Evolutionary conservation across 2,797 vertebrate species (phyloP).

Genomic region (Clarias fuscus): DNA sequence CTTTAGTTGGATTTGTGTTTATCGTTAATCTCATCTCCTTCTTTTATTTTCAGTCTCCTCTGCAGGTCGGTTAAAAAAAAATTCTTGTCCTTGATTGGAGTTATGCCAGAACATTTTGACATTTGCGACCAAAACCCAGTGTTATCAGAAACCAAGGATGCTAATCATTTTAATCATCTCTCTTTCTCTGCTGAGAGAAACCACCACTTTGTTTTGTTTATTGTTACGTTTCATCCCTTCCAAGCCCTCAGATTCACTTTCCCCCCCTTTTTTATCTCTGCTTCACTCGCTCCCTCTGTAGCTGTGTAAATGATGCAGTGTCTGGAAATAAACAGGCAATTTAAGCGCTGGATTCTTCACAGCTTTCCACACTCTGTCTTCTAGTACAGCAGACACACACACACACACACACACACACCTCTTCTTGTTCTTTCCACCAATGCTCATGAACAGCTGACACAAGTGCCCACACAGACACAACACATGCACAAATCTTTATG

Average conservation of each 20-base stretch:
- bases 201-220: constrained; percentile 17
- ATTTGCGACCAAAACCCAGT: constrained; percentile 25
- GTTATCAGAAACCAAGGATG: constrained; percentile 21
- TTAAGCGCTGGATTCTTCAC: constrained; percentile 63
- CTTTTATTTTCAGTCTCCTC: constrained; percentile 25
- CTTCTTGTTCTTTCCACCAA: constrained; percentile 45
- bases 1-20: constrained; percentile 25
- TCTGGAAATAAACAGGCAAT: constrained; percentile 69
- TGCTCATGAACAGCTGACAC: constrained; percentile 50
- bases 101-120: constrained; percentile 37
- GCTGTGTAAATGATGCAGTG: constrained; percentile 63
- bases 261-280: constrained; percentile 45
- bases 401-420: neutral
- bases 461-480: constrained; percentile 23
- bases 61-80: neutral
- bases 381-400: constrained; percentile 1
- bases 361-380: constrained; percentile 42
- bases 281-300: constrained; percentile 39
- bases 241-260: constrained; percentile 20
- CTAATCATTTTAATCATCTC: constrained; percentile 37
- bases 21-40: constrained; percentile 36
- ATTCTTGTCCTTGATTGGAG: constrained; percentile 36
- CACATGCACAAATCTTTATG: constrained; percentile 12
- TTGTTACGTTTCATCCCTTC: constrained; percentile 16
- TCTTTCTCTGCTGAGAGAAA: constrained; percentile 31